Base-by-base conservation (phyloP, 2,888 invertebrate genomes). In the Pheosia tremula region DNA sequence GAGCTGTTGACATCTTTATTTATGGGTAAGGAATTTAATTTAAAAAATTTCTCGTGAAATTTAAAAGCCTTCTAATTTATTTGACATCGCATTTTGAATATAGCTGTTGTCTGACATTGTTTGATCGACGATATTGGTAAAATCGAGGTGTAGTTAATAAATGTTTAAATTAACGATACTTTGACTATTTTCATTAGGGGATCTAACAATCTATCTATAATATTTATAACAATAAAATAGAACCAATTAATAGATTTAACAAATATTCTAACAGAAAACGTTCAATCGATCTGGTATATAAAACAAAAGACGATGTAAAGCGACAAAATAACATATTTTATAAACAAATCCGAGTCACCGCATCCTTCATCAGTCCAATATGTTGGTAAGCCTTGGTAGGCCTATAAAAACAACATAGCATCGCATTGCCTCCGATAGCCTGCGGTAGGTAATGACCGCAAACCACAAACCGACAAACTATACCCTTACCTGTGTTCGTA, bases 361-460 rank as follows among this genome's bases (percentile, higher is more conserved):
- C 37, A 53, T 53, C 53, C 9, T 10, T 53, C 37, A 53, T 11
- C 82, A 24, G 24, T 74, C 59, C 64, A 74, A 87, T 85, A 81
- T 82, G 74, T 72, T 71, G 63, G 69, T 71, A 66, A 77, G 77
- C 77, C 75, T 74, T 79, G 80, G 83, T 82, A 81, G 80, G 74
- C 79, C 76, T 81, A 81, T 76, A 81, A 82, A 81, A 79, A 72
- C 72, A 71, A 77, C 77, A 78, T 71, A 74, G 84, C 84, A 72
- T 87, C 84, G 81, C 83, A 80, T 90, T 84, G 80, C 85, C 78
- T 74, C 81, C 83, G 79, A 89, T 88, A 87, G 82, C 75, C 82
- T 86, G 88, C 74, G 88, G 88, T 78, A 67, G 88, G 88, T 78
- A 67, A 62, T 66, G 71, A 81, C 90, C 89, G 70, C 88, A 87